Evolutionary conservation across 2,888 invertebrate species (phyloP).

Genomic region (Tigriopus californicus): DNA sequence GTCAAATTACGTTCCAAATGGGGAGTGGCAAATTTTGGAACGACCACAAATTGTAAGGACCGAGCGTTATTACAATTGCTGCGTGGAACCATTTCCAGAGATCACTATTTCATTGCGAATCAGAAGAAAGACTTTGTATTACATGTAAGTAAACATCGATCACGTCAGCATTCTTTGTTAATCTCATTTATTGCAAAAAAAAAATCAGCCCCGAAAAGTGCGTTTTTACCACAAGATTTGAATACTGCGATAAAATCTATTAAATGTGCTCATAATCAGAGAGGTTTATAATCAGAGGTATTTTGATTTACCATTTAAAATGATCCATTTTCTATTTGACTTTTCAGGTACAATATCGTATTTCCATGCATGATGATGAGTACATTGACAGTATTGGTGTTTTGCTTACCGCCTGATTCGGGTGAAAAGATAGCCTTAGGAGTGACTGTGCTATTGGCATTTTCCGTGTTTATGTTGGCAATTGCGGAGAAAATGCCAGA

Average conservation of each 20-base stretch:
- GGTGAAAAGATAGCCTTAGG: slow-evolving; percentile 14
- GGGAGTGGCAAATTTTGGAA: slow-evolving; percentile 37
- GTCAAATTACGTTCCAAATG: slow-evolving; percentile 35
- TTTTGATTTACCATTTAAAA: not conserved
- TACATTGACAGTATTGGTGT: slow-evolving; percentile 34
- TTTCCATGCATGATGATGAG: slow-evolving; percentile 38
- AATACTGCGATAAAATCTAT: too few species aligned
- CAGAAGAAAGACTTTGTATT: slow-evolving; percentile 31
- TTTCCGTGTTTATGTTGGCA: slow-evolving; percentile 38
- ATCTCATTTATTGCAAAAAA: slow-evolving; percentile 28
- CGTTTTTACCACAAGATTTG: too few species aligned
- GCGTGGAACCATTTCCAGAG: slow-evolving; percentile 36
- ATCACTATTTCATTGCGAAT: slow-evolving; percentile 35
- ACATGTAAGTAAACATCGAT: slow-evolving; percentile 28
- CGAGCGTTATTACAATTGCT: slow-evolving; percentile 25
- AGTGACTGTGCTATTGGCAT: slow-evolving; percentile 32
- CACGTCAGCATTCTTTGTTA: too few species aligned
- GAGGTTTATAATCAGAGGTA: too few species aligned
- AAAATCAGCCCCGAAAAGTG: too few species aligned
- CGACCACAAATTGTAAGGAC: not conserved
- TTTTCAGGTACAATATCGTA: slow-evolving; percentile 35
- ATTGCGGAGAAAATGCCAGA: slow-evolving; percentile 39
- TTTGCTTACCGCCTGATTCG: slow-evolving; percentile 34
- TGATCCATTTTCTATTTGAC: not conserved
- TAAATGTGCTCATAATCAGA: too few species aligned